phyloP scores from a whole-genome alignment of 2,888 invertebrate genomes.

The Eueremaeus valkanovi region DNA sequence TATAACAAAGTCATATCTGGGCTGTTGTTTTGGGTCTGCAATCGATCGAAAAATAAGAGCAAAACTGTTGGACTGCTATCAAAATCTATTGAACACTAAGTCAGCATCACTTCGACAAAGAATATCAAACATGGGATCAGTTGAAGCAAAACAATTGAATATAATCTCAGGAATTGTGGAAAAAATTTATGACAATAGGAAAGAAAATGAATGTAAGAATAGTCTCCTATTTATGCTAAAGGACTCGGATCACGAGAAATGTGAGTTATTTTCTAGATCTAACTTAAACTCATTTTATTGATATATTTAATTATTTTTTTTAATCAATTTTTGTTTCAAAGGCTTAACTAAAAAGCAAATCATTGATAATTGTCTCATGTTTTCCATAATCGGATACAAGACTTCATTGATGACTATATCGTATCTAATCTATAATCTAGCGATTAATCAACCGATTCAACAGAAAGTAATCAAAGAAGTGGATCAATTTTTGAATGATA shows the following conservation, averaged over 20 bases:
- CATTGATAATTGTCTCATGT: slow-evolving; percentile 13
- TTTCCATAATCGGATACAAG: neutral
- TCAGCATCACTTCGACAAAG: neutral
- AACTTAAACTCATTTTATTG: no score
- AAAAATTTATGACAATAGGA: neutral
- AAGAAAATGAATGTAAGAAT: neutral
- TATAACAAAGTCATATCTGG: neutral
- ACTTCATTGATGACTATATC: neutral
- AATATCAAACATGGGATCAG: no score
- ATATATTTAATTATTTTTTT: neutral
- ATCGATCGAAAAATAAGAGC: neutral
- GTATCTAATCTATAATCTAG: neutral
- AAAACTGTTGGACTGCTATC: neutral
- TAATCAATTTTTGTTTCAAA: neutral
- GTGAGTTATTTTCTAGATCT: no score
- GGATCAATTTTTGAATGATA: neutral
- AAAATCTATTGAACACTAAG: neutral
- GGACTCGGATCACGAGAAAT: neutral
- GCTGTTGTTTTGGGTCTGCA: neutral
- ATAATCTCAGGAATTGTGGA: neutral
- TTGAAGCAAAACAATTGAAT: no score
- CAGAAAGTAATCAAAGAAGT: slow-evolving; percentile 24
- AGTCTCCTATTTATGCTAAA: neutral
- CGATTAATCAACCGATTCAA: neutral
- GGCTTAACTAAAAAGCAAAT: neutral